A percentile compares a stretch with the other conserved stretches of the same genome.
phyloP scores from a whole-genome alignment of 2,888 invertebrate species.

The Ormyrus labotus region DNA sequence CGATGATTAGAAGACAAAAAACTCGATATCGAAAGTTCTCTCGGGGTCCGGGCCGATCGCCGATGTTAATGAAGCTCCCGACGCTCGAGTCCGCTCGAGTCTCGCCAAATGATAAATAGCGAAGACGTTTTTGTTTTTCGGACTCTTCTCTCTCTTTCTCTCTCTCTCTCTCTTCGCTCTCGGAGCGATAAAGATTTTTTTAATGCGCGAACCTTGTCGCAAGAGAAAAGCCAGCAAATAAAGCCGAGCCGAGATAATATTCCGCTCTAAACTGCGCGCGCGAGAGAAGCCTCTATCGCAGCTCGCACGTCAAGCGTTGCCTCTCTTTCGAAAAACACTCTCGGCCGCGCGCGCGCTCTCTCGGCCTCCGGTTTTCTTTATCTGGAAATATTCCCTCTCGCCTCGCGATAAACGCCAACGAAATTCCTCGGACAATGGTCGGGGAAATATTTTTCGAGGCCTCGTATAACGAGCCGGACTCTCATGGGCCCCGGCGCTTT shows the following conservation, averaged over 20 bases:
- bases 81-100: background rate
- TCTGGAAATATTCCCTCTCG: slow-evolving; percentile 30
- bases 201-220: slow-evolving; percentile 45
- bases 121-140: slow-evolving; percentile 36
- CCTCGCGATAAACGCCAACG: slow-evolving; percentile 40
- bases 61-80: slow-evolving; percentile 40
- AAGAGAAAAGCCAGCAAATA: background rate
- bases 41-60: background rate
- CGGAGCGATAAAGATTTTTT: slow-evolving; percentile 38
- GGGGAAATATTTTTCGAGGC: slow-evolving; percentile 48
- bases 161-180: no score
- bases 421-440: slow-evolving; percentile 49
- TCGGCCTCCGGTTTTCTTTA: slow-evolving; percentile 23
- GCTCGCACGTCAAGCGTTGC: background rate
- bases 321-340: background rate
- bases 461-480: slow-evolving; percentile 53
- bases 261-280: background rate
- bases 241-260: background rate
- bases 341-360: background rate
- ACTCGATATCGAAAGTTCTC: slow-evolving; percentile 27
- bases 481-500: slow-evolving; percentile 51
- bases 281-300: background rate
- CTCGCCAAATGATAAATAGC: slow-evolving; percentile 41
- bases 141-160: no score
- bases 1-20: slow-evolving; percentile 44